phyloP scores from a whole-genome alignment of 2,797 vertebrate genomes.

The Sebastes iracundus region DNA sequence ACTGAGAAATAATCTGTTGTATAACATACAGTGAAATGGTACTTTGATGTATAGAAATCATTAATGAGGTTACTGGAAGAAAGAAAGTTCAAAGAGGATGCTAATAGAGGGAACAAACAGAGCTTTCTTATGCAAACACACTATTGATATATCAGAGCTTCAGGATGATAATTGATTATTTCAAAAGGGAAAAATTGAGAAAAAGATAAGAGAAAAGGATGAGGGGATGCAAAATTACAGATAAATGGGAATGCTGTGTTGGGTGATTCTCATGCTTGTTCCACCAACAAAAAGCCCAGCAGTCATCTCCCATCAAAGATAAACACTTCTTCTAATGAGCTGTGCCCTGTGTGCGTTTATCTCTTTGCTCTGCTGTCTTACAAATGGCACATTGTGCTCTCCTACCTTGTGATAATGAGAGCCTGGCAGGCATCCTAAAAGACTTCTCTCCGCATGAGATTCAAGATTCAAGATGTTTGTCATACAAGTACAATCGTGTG shows the following conservation, averaged over 20 bases:
- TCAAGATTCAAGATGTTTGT: neutral
- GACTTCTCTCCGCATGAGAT: neutral
- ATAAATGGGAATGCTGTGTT: slow-evolving; percentile 14
- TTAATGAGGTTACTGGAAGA: neutral
- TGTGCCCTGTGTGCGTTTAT: slow-evolving; percentile 30
- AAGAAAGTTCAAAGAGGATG: neutral
- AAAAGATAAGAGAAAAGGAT: neutral
- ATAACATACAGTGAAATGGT: neutral
- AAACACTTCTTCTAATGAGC: slow-evolving; percentile 53
- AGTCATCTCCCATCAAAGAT: slow-evolving; percentile 48
- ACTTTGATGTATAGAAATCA: neutral
- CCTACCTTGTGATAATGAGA: slow-evolving; percentile 24
- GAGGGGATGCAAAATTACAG: neutral
- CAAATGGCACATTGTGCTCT: slow-evolving; percentile 17
- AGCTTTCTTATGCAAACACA: neutral
- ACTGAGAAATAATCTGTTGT: neutral
- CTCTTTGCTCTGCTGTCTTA: slow-evolving; percentile 21
- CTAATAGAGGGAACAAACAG: neutral
- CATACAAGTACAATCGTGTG: neutral
- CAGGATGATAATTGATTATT: neutral
- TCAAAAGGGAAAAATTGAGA: neutral
- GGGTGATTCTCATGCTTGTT: slow-evolving; percentile 22
- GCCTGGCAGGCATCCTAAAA: neutral
- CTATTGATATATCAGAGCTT: neutral
- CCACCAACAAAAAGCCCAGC: slow-evolving; percentile 34